Evolutionary conservation across 2,888 invertebrate genomes (phyloP), one percentile per base, ranked within the genome.

Genomic region (Epiblema foenella): DNA sequence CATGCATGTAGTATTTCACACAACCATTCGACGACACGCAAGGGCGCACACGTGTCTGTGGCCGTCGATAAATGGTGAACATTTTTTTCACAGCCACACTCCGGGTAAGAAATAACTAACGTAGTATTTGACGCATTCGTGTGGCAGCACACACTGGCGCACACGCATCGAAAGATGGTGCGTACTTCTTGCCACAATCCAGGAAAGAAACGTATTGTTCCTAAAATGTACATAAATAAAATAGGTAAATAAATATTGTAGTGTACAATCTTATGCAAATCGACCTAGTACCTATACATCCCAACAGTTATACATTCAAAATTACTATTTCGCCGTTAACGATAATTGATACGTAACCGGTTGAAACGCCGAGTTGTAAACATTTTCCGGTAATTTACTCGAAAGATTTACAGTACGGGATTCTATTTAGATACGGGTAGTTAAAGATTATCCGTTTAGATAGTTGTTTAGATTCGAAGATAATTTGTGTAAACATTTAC

Each of bases 21-120:
- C 24, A 24, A 4, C 24, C 4, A 4, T 24, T 3, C 1, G 24
- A 4, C 24, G 24, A n/a, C n/a, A n/a, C n/a, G 24, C 24, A 24
- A 24, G 4, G 2, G 4, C 24, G 24, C 24, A 24, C 24, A 1
- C 24, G n/a, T n/a, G n/a, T n/a, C n/a, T n/a, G n/a, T n/a, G n/a
- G n/a, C n/a, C n/a, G n/a, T n/a, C n/a, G n/a, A n/a, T n/a, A n/a
- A n/a, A 24, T 24, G 24, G 24, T 24, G 4, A 1, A 24, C 24
- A 24, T 24, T 4, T 24, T 24, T 24, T 24, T 4, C 24, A 24
- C 24, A 24, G 78, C 97, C 97, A 63, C 96, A 97, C 81, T 96
- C 97, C 56, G 94, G 97, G 86, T 54, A 39, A 52, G 2, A 51
- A n/a, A 42, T 7, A 39, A 12, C 12, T 42, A 12, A 42, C 42